Evolutionary conservation across 2,888 invertebrate species (phyloP).

Genomic region (Hoplodrina ambigua): DNA sequence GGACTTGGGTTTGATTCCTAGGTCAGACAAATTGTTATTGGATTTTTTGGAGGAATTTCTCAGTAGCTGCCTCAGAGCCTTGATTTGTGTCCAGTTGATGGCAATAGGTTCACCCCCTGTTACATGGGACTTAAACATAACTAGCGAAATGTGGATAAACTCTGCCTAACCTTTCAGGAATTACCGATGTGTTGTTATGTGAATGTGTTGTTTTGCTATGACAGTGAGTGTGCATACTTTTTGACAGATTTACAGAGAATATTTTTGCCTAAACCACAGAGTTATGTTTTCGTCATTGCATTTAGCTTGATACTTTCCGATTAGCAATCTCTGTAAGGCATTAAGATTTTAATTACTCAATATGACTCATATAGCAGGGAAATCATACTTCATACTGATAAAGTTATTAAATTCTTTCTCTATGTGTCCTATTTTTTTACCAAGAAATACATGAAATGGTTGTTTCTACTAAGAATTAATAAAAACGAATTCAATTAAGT

Average conservation of each 20-base stretch:
- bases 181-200: too few species aligned
- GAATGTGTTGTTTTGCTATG: too few species aligned
- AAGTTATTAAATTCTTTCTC: neutral
- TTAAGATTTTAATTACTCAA: constrained; percentile 3
- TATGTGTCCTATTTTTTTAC: neutral
- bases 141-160: too few species aligned
- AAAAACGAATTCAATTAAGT: neutral
- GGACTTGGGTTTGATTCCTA: too few species aligned
- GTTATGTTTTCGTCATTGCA: neutral
- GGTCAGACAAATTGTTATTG: too few species aligned
- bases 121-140: too few species aligned
- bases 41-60: too few species aligned
- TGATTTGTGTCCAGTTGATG: too few species aligned
- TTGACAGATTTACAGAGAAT: neutral
- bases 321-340: neutral
- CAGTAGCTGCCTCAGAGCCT: too few species aligned
- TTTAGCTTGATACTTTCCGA: neutral
- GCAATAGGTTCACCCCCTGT: too few species aligned
- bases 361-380: constrained; percentile 8
- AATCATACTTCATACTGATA: neutral
- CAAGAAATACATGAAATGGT: neutral
- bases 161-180: too few species aligned
- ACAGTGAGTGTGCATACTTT: neutral
- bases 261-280: neutral
- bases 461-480: neutral